A percentile compares a stretch with the other conserved stretches of the same genome.
Conservation (phyloP, 35 echinoderm and acorn worm species). For the Eucidaris tribuloides region DNA sequence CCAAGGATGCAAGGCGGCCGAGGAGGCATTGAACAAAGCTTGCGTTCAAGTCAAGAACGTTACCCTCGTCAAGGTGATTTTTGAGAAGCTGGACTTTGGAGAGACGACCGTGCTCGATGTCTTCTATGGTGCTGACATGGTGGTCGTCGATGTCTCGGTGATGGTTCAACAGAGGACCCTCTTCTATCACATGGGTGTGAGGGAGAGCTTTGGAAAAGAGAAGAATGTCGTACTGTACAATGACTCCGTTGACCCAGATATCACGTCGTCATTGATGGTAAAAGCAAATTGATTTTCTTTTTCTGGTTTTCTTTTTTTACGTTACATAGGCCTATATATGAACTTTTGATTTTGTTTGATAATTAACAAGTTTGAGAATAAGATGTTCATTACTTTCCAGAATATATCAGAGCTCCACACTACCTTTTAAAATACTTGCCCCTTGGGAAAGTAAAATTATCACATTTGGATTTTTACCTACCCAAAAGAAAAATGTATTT, state of each 20-base stretch:
- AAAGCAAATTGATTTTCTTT: too few species aligned
- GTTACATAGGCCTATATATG: too few species aligned
- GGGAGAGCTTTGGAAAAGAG: conserved; percentile 95
- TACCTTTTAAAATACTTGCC: too few species aligned
- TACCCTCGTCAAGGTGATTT: conserved; percentile 15
- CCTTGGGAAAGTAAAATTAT: too few species aligned
- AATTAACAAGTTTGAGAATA: too few species aligned
- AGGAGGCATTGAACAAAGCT: background rate
- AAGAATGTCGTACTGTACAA: conserved; percentile 86
- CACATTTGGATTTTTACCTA: too few species aligned
- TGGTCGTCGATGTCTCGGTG: conserved; percentile 90
- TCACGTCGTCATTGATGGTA: conserved; percentile 63
- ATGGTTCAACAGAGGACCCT: conserved; percentile 69
- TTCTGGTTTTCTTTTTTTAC: too few species aligned
- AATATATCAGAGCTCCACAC: too few species aligned
- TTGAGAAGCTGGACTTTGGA: too few species aligned
- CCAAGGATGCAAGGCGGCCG: background rate
- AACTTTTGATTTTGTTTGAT: too few species aligned
- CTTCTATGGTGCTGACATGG: conserved; percentile 88
- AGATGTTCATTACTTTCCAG: too few species aligned
- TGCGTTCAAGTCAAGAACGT: conserved; percentile 19
- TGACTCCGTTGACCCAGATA: conserved; percentile 70
- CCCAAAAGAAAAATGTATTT: too few species aligned
- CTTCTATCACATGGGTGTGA: conserved; percentile 96
- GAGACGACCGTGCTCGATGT: conserved; percentile 83